Base-by-base conservation (phyloP, 2,797 vertebrate species). In the Heliangelus exortis region DNA sequence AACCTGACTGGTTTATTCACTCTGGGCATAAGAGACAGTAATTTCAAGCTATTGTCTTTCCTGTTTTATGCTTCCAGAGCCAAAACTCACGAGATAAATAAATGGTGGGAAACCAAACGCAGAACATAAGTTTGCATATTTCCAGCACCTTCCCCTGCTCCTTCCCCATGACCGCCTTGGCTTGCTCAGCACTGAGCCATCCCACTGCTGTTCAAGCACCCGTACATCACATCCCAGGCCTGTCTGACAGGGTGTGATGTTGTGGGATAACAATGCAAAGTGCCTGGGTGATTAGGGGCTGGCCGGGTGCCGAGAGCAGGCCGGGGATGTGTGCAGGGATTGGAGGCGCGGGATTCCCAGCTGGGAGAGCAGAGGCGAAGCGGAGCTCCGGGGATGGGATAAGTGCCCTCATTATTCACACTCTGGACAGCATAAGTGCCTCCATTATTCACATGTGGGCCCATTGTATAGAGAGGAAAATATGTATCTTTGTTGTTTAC, bases 361-460 rank as follows among this genome's bases (percentile, higher is more conserved):
- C 75, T 45, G 74, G 55, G 68, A 85, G 33, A 0, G 0, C 33
- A 28, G 76, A 0, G 0, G 41, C 23, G 54, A 71, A 67, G 50
- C 3, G 0, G 53, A 55, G 77, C 61, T 77, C 43, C 0, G 0
- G 0, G 0, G 39, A 78, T 59, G 68, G 84, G 75, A 68, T 96
- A 95, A 96, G 83, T 94, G 81, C 86, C 55, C 79, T 90, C 92
- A 95, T 97, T 92, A 92, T 51, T 97, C 94, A 97, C 75, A 13
- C 31, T 50, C 48, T 33, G 73, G 86, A 96, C 92, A 94, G 86
- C 83, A 6, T 90, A 96, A 96, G 88, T 93, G 81, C 89, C 55
- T 79, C 84, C 63, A 93, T 94, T 92, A 96, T 84, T 92, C 90
- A 94, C 73, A 20, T 20, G 34, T 43, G 55, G 6, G 69, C 39